These are phyloP conservation scores for Hormiphora californensis DNA, from an alignment of 37 sponge, comb jelly and placozoan species.

Conservation along the genomic window DNA sequence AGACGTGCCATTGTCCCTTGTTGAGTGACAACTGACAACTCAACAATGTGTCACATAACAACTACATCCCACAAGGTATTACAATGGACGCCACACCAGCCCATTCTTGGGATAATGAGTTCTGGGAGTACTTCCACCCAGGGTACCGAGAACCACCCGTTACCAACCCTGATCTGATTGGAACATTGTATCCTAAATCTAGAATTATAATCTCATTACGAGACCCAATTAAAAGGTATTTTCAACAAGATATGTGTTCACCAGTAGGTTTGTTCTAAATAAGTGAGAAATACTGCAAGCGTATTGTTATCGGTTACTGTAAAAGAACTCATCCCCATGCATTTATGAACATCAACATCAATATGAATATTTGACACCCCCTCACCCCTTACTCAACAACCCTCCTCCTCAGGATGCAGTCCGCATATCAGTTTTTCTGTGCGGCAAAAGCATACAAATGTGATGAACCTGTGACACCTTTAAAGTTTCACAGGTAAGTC, in stretches of 20 bases:
- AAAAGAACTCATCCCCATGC: no score
- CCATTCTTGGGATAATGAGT: slow-evolving; percentile 36
- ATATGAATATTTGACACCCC: no score
- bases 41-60: no score
- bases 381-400: no score
- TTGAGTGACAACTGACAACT: no score
- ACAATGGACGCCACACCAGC: slow-evolving; percentile 52
- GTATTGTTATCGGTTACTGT: no score
- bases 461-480: slow-evolving; percentile 22
- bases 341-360: no score
- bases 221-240: slow-evolving; percentile 7
- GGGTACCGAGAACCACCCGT: slow-evolving; percentile 51
- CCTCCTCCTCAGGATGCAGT: slow-evolving; percentile 40
- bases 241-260: no score
- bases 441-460: slow-evolving; percentile 17
- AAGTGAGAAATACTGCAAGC: no score
- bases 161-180: slow-evolving; percentile 36
- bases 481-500: slow-evolving; percentile 41
- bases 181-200: slow-evolving; percentile 1
- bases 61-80: not conserved
- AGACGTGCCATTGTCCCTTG: no score
- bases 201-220: slow-evolving; percentile 21
- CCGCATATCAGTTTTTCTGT: slow-evolving; percentile 51
- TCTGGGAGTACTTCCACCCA: slow-evolving; percentile 40
- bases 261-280: no score